phyloP scores from a whole-genome alignment of 2,888 invertebrate species.

The Falcaria lacertinaria region DNA sequence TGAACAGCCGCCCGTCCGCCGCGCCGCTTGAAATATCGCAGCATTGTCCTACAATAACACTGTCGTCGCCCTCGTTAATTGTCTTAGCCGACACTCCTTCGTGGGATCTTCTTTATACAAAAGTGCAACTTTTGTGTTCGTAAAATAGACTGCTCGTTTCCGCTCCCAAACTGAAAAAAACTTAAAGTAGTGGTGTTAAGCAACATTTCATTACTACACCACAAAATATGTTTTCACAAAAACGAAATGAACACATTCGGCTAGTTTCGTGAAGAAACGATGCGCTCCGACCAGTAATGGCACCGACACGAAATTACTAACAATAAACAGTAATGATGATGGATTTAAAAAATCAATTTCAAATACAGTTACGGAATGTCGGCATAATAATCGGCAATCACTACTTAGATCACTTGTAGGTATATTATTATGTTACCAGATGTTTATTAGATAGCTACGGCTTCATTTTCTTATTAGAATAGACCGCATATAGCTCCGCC shows the following conservation, averaged over 20 bases:
- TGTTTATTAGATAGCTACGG: no score
- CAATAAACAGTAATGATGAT: constrained; percentile 66
- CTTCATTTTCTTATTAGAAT: no score
- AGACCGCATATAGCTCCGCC: not conserved
- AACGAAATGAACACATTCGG: constrained; percentile 48
- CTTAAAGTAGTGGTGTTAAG: constrained; percentile 35
- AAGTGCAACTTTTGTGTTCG: constrained; percentile 44
- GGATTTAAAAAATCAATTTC: constrained; percentile 67
- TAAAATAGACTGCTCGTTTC: constrained; percentile 55
- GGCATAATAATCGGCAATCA: constrained; percentile 41
- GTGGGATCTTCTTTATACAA: constrained; percentile 44
- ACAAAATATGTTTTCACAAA: constrained; percentile 54
- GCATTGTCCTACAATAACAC: constrained; percentile 71
- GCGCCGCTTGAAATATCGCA: constrained; percentile 65
- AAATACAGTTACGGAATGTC: constrained; percentile 59
- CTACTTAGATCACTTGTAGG: constrained; percentile 20
- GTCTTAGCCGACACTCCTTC: constrained; percentile 53
- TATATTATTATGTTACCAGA: constrained; percentile 8
- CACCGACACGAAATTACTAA: constrained; percentile 57
- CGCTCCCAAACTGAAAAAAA: constrained; percentile 40
- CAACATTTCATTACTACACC: constrained; percentile 49
- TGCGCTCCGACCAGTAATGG: constrained; percentile 53
- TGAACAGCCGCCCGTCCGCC: constrained; percentile 54
- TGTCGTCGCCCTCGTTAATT: constrained; percentile 72
- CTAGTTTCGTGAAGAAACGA: constrained; percentile 62